Percentiles rank a stretch among this genome's conserved stretches.
Conservation (phyloP, 2,888 invertebrate genomes). For the Exocentrus adspersus region DNA sequence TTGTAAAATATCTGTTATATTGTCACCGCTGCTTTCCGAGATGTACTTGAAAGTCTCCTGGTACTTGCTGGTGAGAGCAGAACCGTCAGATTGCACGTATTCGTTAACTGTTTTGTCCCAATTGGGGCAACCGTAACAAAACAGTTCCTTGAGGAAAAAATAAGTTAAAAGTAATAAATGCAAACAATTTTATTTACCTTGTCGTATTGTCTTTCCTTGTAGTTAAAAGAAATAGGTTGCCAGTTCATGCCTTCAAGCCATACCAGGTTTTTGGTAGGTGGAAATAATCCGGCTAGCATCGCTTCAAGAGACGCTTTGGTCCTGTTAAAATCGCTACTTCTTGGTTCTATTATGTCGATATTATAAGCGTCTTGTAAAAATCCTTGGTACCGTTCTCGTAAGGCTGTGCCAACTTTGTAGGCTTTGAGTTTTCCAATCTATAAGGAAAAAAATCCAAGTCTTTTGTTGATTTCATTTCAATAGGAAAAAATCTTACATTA, state of each 20-base stretch:
- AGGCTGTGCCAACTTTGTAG: constrained; percentile 71
- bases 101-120: constrained; percentile 26
- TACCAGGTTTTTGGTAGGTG: constrained; percentile 66
- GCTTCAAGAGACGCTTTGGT: constrained; percentile 78
- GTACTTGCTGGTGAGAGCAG: constrained; percentile 61
- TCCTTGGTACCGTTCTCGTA: constrained; percentile 69
- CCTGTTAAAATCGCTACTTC: constrained; percentile 74
- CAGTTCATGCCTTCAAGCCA: constrained; percentile 65
- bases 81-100: constrained; percentile 54
- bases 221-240: constrained; percentile 54
- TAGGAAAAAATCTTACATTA: too few relatives aligned
- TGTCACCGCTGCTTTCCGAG: constrained; percentile 64
- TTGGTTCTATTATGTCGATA: constrained; percentile 66
- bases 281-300: constrained; percentile 75
- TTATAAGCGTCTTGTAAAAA: constrained; percentile 70
- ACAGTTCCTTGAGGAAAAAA: constrained; percentile 35
- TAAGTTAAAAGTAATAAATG: neutral
- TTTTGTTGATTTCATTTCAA: too few relatives aligned
- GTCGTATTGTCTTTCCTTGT: constrained; percentile 41
- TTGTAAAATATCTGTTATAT: constrained; percentile 66
- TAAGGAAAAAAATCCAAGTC: too few relatives aligned
- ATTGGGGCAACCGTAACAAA: constrained; percentile 38
- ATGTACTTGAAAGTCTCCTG: constrained; percentile 64
- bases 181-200: too few relatives aligned
- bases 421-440: constrained; percentile 70